These are phyloP conservation scores for Pollenia amentaria DNA, from an alignment of 2,888 invertebrate species.

Conservation along the genomic window DNA sequence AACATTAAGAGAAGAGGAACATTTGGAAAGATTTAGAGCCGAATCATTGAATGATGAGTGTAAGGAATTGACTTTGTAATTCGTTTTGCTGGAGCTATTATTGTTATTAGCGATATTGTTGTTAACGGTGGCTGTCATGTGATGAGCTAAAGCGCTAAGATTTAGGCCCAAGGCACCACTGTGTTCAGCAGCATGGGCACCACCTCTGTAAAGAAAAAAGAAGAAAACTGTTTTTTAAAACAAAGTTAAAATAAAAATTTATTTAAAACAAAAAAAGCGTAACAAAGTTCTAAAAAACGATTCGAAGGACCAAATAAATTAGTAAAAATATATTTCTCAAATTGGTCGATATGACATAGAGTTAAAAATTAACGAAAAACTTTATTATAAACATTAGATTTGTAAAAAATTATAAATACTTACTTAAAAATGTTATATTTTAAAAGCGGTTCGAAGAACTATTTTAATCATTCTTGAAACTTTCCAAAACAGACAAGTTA, in stretches of 20 bases:
- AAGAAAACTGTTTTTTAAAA: not conserved
- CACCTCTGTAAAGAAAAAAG: slow-evolving; percentile 77
- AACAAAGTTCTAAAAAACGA: too few species aligned
- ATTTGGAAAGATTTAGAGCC: slow-evolving; percentile 81
- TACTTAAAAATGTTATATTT: too few species aligned
- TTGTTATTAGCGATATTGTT: slow-evolving; percentile 73
- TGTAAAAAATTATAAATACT: too few species aligned
- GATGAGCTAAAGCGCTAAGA: slow-evolving; percentile 79
- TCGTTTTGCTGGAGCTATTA: slow-evolving; percentile 74
- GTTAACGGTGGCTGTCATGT: slow-evolving; percentile 68
- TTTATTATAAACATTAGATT: too few species aligned
- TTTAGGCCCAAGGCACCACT: slow-evolving; percentile 76
- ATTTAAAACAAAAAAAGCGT: too few species aligned
- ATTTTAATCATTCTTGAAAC: too few species aligned
- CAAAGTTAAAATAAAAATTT: slow-evolving; percentile 1
- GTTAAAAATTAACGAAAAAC: too few species aligned
- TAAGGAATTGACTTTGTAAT: slow-evolving; percentile 70
- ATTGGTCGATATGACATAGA: too few species aligned
- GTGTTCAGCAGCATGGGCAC: slow-evolving; percentile 80
- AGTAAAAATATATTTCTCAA: too few species aligned
- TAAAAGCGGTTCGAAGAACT: too few species aligned
- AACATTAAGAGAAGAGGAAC: slow-evolving; percentile 77
- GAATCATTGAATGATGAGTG: slow-evolving; percentile 79
- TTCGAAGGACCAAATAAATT: too few species aligned
- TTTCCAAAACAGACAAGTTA: too few species aligned